Percentiles rank a stretch among this genome's conserved stretches.
These are phyloP conservation scores for Caenorhabditis afra DNA, from an alignment of 2,888 invertebrate species.

Conservation along the genomic window DNA sequence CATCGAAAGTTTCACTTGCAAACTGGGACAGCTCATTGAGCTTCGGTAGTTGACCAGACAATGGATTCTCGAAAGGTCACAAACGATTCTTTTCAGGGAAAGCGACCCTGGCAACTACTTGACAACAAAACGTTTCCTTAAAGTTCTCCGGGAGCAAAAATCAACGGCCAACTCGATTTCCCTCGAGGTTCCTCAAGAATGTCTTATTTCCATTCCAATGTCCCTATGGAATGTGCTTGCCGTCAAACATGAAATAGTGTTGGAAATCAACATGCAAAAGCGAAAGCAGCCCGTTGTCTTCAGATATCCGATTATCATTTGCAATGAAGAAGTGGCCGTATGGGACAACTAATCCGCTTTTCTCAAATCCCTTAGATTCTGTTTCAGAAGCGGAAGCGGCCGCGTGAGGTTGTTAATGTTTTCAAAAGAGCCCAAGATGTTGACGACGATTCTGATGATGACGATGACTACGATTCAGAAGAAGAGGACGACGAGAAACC, in stretches of 20 bases:
- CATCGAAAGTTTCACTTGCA: constrained; percentile 52
- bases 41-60: constrained; percentile 37
- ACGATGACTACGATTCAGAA: constrained; percentile 70
- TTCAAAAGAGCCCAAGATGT: constrained; percentile 63
- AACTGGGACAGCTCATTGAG: constrained; percentile 48
- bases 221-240: constrained; percentile 69
- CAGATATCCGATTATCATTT: constrained; percentile 66
- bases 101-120: constrained; percentile 67
- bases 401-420: constrained; percentile 26
- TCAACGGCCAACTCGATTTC: constrained; percentile 37
- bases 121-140: constrained; percentile 37
- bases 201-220: constrained; percentile 65
- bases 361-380: background rate
- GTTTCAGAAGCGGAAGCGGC: constrained; percentile 51
- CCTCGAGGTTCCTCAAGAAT: constrained; percentile 59
- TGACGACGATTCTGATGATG: constrained; percentile 62
- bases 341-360: background rate
- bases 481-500: constrained; percentile 57
- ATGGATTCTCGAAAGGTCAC: background rate
- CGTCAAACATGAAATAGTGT: constrained; percentile 57
- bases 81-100: constrained; percentile 43
- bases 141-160: constrained; percentile 39
- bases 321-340: constrained; percentile 64
- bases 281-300: constrained; percentile 59
- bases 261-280: constrained; percentile 62